phyloP scores from a whole-genome alignment of 1,140 invertebrate species.

The Ditylenchus dipsaci region DNA sequence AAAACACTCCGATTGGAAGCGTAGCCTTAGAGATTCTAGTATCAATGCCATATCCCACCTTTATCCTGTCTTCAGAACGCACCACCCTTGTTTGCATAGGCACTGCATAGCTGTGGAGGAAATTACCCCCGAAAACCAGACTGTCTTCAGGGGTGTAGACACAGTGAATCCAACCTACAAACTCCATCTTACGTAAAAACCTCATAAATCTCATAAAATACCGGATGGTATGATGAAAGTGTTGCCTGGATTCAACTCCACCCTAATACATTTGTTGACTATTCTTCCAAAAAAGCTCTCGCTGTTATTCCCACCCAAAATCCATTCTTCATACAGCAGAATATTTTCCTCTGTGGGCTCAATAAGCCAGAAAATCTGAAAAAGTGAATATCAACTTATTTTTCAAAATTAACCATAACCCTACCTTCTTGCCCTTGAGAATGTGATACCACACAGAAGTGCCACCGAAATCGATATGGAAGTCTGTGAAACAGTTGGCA shows the following conservation, averaged over 20 bases:
- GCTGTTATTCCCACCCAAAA: slow-evolving; percentile 24
- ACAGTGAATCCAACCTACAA: slow-evolving; percentile 82
- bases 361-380: slow-evolving; percentile 34
- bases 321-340: slow-evolving; percentile 29
- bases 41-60: no score
- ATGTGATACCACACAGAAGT: slow-evolving; percentile 99
- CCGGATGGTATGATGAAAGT: slow-evolving; percentile 90
- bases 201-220: not conserved
- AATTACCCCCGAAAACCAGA: slow-evolving; percentile 95
- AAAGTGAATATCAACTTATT: slow-evolving; percentile 17
- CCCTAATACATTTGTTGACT: slow-evolving; percentile 82
- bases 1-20: no score
- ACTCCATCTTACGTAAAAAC: slow-evolving; percentile 2
- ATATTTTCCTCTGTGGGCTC: slow-evolving; percentile 35
- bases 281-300: slow-evolving; percentile 83
- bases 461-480: slow-evolving; percentile 95
- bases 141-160: slow-evolving; percentile 92
- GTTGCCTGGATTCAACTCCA: slow-evolving; percentile 72
- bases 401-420: slow-evolving; percentile 10
- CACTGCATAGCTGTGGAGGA: slow-evolving; percentile 75
- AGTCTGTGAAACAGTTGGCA: slow-evolving; percentile 94
- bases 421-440: slow-evolving; percentile 65
- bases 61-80: slow-evolving; percentile 81
- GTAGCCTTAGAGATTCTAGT: no score
- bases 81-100: slow-evolving; percentile 68